Percentiles rank a stretch among this genome's conserved stretches.
These are phyloP conservation scores for Hydrozoanthus tunicans DNA, from an alignment of 64 coral and sea anemone species.

Conservation along the genomic window DNA sequence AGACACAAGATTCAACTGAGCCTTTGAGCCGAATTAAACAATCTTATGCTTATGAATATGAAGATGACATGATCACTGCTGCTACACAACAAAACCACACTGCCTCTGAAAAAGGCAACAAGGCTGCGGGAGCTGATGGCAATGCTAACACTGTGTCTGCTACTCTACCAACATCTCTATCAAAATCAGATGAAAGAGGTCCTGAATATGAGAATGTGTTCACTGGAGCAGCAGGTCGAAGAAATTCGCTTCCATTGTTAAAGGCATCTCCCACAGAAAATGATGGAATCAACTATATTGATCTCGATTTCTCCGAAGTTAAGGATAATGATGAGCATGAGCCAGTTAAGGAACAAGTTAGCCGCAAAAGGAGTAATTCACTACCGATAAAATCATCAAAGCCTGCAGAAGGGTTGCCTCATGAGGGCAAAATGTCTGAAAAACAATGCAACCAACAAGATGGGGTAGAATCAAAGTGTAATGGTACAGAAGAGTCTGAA, in stretches of 20 bases:
- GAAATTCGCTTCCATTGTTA: conserved; percentile 11
- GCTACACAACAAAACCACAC: background rate
- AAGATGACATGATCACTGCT: conserved; percentile 45
- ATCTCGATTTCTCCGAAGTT: conserved; percentile 17
- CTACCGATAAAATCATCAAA: conserved; percentile 5
- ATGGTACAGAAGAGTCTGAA: background rate
- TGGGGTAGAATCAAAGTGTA: background rate
- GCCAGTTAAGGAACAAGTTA: background rate
- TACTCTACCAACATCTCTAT: background rate
- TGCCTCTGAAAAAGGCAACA: background rate
- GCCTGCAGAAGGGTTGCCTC: background rate
- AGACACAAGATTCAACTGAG: background rate
- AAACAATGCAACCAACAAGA: background rate
- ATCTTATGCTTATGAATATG: conserved; percentile 44
- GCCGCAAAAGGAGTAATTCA: conserved; percentile 20
- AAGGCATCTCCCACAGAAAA: background rate
- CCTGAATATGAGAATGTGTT: conserved; percentile 38
- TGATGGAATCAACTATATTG: conserved; percentile 10
- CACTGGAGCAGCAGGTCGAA: background rate
- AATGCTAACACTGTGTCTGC: background rate
- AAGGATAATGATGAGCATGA: background rate
- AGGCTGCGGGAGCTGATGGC: background rate
- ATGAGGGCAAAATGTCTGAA: background rate
- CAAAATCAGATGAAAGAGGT: background rate
- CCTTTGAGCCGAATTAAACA: conserved; percentile 23